A percentile compares a stretch with the other conserved stretches of the same genome.
phyloP scores from a whole-genome alignment of 2,113 vertebrate genomes.

The Ramphastos sulfuratus region DNA sequence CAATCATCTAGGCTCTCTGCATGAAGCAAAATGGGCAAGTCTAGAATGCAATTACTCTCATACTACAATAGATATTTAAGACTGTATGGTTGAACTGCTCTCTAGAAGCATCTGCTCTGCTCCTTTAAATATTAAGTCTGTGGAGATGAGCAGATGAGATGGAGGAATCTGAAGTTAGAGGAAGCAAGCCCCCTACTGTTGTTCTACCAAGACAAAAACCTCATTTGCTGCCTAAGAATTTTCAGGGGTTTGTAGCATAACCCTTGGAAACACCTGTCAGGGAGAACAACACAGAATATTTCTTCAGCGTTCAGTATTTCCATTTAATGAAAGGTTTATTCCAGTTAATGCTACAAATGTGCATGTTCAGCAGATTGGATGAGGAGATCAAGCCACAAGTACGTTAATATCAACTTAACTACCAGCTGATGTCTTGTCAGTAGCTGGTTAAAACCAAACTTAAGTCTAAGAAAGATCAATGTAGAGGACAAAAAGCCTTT shows the following conservation, averaged over 20 bases:
- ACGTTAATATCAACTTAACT: not conserved
- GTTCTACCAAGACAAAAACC: not conserved
- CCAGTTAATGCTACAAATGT: not conserved
- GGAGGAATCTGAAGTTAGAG: not conserved
- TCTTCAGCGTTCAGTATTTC: not conserved
- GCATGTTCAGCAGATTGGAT: not conserved
- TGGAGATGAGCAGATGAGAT: not conserved
- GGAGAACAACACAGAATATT: not conserved
- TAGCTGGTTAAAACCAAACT: slow-evolving; percentile 6
- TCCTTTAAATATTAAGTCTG: not conserved
- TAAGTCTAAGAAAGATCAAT: not conserved
- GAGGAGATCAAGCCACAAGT: not conserved
- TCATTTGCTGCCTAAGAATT: not conserved
- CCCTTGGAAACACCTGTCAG: not conserved
- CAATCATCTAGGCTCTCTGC: not conserved
- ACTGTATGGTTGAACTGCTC: not conserved
- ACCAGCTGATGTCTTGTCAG: not conserved
- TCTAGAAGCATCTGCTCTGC: not conserved
- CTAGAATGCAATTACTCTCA: not conserved
- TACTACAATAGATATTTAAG: not conserved
- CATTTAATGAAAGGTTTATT: not conserved
- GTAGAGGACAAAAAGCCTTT: not conserved
- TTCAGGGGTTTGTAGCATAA: not conserved
- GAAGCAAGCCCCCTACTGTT: not conserved
- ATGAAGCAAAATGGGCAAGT: not conserved